phyloP scores from a whole-genome alignment of 2,888 invertebrate species.

The Eurytoma adleriae region DNA sequence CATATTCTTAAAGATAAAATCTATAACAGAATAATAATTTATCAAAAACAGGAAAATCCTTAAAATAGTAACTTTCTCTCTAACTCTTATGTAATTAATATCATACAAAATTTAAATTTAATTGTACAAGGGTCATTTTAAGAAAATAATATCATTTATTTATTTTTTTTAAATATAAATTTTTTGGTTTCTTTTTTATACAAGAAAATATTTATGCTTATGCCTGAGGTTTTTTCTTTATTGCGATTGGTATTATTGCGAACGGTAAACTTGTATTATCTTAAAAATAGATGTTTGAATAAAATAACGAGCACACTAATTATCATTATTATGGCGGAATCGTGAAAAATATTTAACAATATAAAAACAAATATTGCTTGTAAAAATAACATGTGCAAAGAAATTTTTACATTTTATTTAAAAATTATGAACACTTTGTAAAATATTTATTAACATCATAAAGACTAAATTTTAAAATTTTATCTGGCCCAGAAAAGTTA shows the following conservation, averaged over 20 bases:
- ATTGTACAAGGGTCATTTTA: too few relatives aligned
- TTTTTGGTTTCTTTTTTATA: conserved; percentile 43
- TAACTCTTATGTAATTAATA: too few relatives aligned
- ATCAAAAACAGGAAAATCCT: too few relatives aligned
- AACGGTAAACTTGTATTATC: not conserved
- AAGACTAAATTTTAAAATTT: conserved; percentile 2
- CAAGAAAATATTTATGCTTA: conserved; percentile 21
- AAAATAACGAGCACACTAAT: conserved; percentile 26
- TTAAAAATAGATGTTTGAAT: conserved; percentile 24
- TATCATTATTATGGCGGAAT: conserved; percentile 4
- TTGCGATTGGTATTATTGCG: not conserved
- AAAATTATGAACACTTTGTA: conserved; percentile 11
- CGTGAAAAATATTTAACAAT: conserved; percentile 9
- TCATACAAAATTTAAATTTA: too few relatives aligned
- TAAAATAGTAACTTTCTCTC: not conserved
- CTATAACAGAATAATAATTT: too few relatives aligned
- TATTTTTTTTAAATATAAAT: conserved; percentile 20
- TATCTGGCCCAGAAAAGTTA: too few relatives aligned
- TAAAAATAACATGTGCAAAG: conserved; percentile 25
- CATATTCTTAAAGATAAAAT: too few relatives aligned
- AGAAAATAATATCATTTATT: not conserved
- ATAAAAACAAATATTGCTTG: not conserved
- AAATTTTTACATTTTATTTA: conserved; percentile 11
- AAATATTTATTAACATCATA: not conserved
- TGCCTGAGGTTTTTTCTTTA: conserved; percentile 8